Evolutionary conservation across 92 coral and sea anemone species (phyloP).

Genomic region (Phenganax stokvisi): DNA sequence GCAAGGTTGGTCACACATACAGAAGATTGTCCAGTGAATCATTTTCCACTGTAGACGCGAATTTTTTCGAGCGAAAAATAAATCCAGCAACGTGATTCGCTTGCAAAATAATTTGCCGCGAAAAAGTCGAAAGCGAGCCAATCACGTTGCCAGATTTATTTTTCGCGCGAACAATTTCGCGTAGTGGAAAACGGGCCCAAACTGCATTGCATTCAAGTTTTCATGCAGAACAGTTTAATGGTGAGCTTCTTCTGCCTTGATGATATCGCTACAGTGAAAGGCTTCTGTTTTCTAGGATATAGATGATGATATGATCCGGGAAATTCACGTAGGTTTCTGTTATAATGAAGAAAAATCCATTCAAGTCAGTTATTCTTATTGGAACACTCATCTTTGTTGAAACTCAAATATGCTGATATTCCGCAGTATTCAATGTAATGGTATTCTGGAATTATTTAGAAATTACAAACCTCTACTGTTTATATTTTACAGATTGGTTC

Average conservation of each 20-base stretch:
- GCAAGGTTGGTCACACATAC: slow-evolving; percentile 4
- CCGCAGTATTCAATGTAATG: background rate
- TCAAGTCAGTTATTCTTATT: no score
- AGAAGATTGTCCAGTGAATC: background rate
- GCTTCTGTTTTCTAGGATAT: slow-evolving; percentile 22
- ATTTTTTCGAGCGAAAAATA: background rate
- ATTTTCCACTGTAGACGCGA: no score
- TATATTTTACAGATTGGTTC: background rate
- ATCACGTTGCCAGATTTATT: no score
- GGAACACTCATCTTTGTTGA: no score
- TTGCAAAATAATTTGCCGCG: no score
- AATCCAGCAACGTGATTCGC: no score
- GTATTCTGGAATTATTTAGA: background rate
- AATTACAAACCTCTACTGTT: background rate
- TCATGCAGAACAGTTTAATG: no score
- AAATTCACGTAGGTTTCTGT: slow-evolving; percentile 16
- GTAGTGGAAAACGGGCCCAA: no score
- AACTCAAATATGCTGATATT: no score
- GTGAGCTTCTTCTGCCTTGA: background rate
- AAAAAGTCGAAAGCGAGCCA: no score
- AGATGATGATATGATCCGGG: slow-evolving; percentile 38
- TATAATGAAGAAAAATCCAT: background rate
- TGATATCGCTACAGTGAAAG: background rate
- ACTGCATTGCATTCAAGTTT: no score
- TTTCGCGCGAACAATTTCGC: no score